Percentiles rank a stretch among this genome's conserved stretches.
These are phyloP conservation scores for Neolamprologus multifasciatus DNA, from an alignment of 2,797 vertebrate genomes.

Conservation along the genomic window DNA sequence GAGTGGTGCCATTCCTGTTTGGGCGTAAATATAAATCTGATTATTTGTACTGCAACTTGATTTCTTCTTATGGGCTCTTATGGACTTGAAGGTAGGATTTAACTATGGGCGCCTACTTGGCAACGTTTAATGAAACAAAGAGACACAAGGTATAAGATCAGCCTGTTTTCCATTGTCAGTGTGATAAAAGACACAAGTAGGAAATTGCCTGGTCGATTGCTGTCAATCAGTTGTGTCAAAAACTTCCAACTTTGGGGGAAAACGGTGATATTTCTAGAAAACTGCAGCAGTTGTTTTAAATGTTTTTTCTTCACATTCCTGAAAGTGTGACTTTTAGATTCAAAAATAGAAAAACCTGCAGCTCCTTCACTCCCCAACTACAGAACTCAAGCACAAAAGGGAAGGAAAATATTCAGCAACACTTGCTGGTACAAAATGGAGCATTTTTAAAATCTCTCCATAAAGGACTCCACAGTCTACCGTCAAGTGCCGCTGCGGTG, in stretches of 20 bases:
- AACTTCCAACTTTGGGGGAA: background rate
- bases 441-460: background rate
- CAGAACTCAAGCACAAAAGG: background rate
- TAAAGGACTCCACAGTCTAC: background rate
- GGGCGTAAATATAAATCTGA: background rate
- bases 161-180: rapidly evolving
- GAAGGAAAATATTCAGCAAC: background rate
- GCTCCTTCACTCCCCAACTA: background rate
- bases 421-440: constrained; percentile 1
- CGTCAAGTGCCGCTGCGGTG: background rate
- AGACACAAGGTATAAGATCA: background rate
- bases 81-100: background rate
- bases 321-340: background rate
- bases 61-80: background rate
- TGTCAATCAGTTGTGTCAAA: background rate
- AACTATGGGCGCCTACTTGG: background rate
- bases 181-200: background rate
- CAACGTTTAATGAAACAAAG: background rate
- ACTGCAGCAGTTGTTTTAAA: background rate
- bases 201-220: background rate
- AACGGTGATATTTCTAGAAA: background rate
- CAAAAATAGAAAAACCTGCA: background rate
- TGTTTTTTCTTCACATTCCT: background rate
- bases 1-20: background rate
- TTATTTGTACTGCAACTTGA: background rate